These are phyloP conservation scores for Cisticola juncidis DNA, from an alignment of 2,113 vertebrate genomes.

Conservation along the genomic window DNA sequence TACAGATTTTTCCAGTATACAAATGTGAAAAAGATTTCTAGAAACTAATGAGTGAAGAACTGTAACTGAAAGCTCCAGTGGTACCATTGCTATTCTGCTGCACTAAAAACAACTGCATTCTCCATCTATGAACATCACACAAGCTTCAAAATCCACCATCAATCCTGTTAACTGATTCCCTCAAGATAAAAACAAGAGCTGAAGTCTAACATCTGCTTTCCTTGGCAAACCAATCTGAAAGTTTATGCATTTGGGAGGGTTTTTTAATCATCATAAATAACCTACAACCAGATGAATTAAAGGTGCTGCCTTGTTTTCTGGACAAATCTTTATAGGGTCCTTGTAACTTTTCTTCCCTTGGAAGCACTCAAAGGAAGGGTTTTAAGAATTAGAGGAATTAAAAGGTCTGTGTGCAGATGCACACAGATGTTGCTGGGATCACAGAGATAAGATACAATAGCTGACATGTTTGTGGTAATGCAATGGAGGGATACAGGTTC, in stretches of 20 bases:
- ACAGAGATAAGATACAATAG: neutral
- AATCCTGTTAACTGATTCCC: neutral
- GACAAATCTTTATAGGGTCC: neutral
- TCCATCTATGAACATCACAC: neutral
- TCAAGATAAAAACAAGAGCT: neutral
- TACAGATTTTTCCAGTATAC: neutral
- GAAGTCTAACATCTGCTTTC: conserved; percentile 16
- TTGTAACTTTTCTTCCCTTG: neutral
- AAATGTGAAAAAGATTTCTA: neutral
- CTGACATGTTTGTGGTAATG: neutral
- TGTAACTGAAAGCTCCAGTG: neutral
- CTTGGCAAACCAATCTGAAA: conserved; percentile 9
- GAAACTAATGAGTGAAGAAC: neutral
- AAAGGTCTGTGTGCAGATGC: neutral
- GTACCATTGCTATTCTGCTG: neutral
- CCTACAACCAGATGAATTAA: neutral
- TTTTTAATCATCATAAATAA: neutral
- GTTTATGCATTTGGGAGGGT: neutral
- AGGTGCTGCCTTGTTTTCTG: neutral
- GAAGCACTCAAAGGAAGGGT: neutral
- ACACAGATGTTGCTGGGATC: neutral
- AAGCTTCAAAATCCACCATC: conserved; percentile 15
- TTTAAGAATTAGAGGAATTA: neutral
- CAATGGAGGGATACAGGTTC: neutral
- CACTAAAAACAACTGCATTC: neutral